These are phyloP conservation scores for Ornithorhynchus anatinus DNA, from an alignment of 2,113 vertebrate species.

Conservation along the genomic window DNA sequence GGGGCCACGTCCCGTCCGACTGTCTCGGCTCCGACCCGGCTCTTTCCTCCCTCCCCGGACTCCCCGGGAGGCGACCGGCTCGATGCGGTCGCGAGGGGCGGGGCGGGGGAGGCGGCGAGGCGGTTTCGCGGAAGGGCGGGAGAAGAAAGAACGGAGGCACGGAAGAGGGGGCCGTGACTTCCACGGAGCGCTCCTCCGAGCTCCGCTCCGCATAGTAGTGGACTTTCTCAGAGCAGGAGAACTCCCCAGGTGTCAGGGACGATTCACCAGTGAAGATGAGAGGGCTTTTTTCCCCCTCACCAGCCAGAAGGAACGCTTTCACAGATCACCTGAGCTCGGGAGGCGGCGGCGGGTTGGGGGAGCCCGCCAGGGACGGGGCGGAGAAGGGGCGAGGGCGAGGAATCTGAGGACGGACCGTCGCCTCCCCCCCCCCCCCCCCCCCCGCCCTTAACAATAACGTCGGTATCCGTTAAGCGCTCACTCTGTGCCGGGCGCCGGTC, in stretches of 20 bases:
- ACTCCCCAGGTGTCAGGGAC: conserved; percentile 64
- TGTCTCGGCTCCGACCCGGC: too few relatives aligned
- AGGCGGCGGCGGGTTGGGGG: conserved; percentile 8
- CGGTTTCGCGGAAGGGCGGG: not conserved
- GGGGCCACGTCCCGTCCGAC: too few relatives aligned
- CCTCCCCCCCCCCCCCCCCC: not conserved
- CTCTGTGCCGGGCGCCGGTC: too few relatives aligned
- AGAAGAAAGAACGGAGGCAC: not conserved
- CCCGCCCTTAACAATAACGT: too few relatives aligned
- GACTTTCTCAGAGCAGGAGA: conserved; percentile 52
- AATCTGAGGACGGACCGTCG: not conserved
- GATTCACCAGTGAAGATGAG: conserved; percentile 61
- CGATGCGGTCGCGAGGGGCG: too few relatives aligned
- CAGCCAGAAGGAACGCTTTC: conserved; percentile 55
- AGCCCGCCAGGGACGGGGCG: not conserved
- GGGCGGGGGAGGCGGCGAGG: too few relatives aligned
- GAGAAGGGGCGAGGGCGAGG: not conserved
- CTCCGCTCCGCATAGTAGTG: conserved; percentile 60
- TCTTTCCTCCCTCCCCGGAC: too few relatives aligned
- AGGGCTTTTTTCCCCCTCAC: conserved; percentile 41
- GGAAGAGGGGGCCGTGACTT: conserved; percentile 24
- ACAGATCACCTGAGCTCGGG: conserved; percentile 53
- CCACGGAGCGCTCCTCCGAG: conserved; percentile 9
- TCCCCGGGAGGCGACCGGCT: too few relatives aligned
- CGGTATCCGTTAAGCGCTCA: too few relatives aligned